Evolutionary conservation across 2,113 vertebrate species (phyloP), one percentile per base, ranked within the genome.

Genomic region (Plecturocebus donacophilus): DNA sequence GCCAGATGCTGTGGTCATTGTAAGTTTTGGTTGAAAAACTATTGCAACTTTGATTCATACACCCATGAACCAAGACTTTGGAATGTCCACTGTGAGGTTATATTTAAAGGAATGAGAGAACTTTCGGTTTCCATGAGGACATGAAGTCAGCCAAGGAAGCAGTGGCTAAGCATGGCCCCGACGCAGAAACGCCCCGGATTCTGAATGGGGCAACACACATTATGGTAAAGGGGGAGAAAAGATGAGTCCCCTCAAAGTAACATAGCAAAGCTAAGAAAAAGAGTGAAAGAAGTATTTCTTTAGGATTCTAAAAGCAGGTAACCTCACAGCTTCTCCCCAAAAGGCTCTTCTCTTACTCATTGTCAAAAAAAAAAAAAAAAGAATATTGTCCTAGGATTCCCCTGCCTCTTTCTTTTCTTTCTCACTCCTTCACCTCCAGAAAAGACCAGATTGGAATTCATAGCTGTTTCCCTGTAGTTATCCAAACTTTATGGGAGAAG

Each of bases 21-120:
- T 91, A 83, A 68, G 79, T 81, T 92, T 68, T 58, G 89, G 64
- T 79, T 97, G 84, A 66, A 90, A 82, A 90, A 47, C 95, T 92
- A 42, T 58, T 47, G 30, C 20, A 12, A 9, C 90, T 96, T 95
- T 66, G 64, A 94, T 93, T 95, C 91, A 77, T 92, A 40, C 27
- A n/a, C 76, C 70, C 21, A 5, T 76, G 82, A 98, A 92, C 66
- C 45, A 95, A 71, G 94, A 94, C 85, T 61, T 84, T 85, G 94
- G 82, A 80, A 89, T 9, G 80, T 16, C 90, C 71, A 35, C 40
- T n/a, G 61, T 12, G 14, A 75, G 32, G 61, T 71, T 52, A 38
- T n/a, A 32, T 81, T 86, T 56, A 11, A 58, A 73, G 84, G 35
- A 1, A 14, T 45, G 6, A 68, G 81, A 76, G 19, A 96, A 19